These are phyloP conservation scores for Luehdorfia chinensis DNA, from an alignment of 1,140 invertebrate species.

Conservation along the genomic window DNA sequence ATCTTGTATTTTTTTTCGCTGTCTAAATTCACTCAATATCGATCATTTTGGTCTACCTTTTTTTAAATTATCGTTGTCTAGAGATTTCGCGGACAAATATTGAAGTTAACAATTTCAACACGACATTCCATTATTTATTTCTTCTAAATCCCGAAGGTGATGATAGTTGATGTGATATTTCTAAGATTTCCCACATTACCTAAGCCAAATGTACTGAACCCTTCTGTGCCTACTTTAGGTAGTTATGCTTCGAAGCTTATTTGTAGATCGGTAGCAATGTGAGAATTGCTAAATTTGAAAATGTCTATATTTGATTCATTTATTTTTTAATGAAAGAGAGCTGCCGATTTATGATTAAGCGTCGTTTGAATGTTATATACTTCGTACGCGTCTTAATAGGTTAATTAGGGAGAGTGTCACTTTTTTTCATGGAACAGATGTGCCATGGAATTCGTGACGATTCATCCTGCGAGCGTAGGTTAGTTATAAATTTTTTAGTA, in stretches of 20 bases:
- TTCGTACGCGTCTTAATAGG: slow-evolving; percentile 35
- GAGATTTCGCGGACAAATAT: slow-evolving; percentile 16
- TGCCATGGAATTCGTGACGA: too few relatives aligned
- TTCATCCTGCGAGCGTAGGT: too few relatives aligned
- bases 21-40: too few relatives aligned
- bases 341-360: too few relatives aligned
- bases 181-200: slow-evolving; percentile 63
- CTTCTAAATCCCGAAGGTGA: slow-evolving; percentile 40
- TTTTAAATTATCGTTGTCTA: too few relatives aligned
- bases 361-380: neutral
- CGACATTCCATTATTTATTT: slow-evolving; percentile 54
- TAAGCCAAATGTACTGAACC: slow-evolving; percentile 75
- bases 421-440: too few relatives aligned
- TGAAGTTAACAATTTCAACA: slow-evolving; percentile 8
- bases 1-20: too few relatives aligned
- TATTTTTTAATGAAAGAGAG: neutral
- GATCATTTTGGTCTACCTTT: too few relatives aligned
- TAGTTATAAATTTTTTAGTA: slow-evolving; percentile 23
- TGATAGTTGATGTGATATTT: slow-evolving; percentile 69
- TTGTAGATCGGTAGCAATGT: slow-evolving; percentile 26
- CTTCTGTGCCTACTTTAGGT: slow-evolving; percentile 73
- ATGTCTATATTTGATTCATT: neutral
- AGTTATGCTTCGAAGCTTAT: slow-evolving; percentile 44
- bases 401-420: slow-evolving; percentile 12
- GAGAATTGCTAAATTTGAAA: neutral